Conservation (phyloP, 2,888 invertebrate genomes). For the Drosophila subquinaria region DNA sequence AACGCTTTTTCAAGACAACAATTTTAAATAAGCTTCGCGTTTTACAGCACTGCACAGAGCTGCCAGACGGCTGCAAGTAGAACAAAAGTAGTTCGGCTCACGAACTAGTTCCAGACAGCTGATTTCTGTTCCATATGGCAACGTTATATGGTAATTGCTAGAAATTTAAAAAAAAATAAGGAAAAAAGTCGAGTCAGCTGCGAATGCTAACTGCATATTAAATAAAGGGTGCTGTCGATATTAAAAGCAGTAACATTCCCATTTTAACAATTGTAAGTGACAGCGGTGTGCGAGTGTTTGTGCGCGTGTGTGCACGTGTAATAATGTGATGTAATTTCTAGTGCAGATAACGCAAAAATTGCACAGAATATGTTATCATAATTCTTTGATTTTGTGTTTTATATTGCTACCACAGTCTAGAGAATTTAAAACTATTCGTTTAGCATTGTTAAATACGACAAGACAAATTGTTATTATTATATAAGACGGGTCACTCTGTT, state of each 20-base stretch:
- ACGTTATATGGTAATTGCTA: conserved; percentile 17
- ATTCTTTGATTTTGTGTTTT: background rate
- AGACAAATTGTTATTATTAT: conserved; percentile 27
- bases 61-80: too few species aligned
- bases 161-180: conserved; percentile 29
- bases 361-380: background rate
- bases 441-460: background rate
- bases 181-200: conserved; percentile 3
- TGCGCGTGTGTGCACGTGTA: conserved; percentile 16
- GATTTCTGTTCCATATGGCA: conserved; percentile 3
- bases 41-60: conserved; percentile 42
- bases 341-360: conserved; percentile 47
- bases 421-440: background rate
- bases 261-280: conserved; percentile 17
- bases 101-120: conserved; percentile 20
- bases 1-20: conserved; percentile 38
- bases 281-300: background rate
- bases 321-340: conserved; percentile 67
- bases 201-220: conserved; percentile 17
- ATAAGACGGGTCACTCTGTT: conserved; percentile 29
- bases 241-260: conserved; percentile 28
- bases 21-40: conserved; percentile 22
- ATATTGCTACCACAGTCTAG: background rate
- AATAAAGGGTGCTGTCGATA: conserved; percentile 2
- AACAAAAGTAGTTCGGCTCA: background rate